phyloP scores from a whole-genome alignment of 2,113 vertebrate species.

The Nycticorax nycticorax region DNA sequence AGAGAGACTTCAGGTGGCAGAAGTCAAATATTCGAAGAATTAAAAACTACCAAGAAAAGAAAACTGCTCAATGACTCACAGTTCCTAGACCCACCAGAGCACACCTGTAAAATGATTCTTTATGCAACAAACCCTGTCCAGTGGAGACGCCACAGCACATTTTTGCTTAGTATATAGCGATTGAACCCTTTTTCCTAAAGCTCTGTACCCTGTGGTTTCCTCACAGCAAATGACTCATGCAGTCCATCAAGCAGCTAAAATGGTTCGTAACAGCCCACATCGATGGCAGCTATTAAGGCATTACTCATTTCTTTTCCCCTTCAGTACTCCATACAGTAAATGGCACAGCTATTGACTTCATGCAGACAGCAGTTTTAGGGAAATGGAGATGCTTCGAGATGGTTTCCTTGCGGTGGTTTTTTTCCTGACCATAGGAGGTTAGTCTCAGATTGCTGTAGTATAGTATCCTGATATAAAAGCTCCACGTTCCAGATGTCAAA shows the following conservation, averaged over 20 bases:
- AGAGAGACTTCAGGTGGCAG: not conserved
- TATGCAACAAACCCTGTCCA: not conserved
- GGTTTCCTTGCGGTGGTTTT: not conserved
- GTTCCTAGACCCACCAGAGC: not conserved
- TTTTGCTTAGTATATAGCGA: not conserved
- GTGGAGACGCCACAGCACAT: rapidly evolving
- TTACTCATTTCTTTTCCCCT: not conserved
- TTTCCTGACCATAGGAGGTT: not conserved
- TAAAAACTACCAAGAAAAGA: not conserved
- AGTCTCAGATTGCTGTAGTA: not conserved
- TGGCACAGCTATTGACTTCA: not conserved
- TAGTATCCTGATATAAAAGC: not conserved
- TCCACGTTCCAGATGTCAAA: not conserved
- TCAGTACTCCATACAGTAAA: not conserved
- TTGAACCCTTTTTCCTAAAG: not conserved
- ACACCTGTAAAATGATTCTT: not conserved
- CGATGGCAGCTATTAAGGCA: not conserved
- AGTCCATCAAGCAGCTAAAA: not conserved
- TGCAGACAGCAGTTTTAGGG: not conserved
- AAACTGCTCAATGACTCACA: not conserved
- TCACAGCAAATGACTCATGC: not conserved
- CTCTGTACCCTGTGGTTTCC: not conserved
- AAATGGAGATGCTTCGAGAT: not conserved
- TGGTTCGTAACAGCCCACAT: not conserved
- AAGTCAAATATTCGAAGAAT: not conserved